phyloP scores from a whole-genome alignment of 2,113 vertebrate genomes.

The Vulpes ferrilata region DNA sequence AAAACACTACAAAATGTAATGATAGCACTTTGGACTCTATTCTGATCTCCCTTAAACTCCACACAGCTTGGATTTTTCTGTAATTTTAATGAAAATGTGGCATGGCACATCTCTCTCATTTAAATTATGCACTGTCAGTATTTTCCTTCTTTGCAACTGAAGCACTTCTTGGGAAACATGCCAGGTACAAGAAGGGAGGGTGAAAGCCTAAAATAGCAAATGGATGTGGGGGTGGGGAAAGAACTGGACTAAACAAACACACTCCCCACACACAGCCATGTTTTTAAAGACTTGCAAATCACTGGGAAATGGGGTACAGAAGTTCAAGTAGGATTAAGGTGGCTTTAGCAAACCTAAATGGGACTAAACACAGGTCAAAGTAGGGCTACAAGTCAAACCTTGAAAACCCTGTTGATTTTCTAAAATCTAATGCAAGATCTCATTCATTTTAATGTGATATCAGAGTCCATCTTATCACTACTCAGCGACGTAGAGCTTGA shows the following conservation, averaged over 20 bases:
- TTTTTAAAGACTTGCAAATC: slow-evolving; percentile 58
- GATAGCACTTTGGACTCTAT: slow-evolving; percentile 84
- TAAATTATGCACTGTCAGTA: slow-evolving; percentile 82
- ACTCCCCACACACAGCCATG: background rate
- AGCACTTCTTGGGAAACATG: slow-evolving; percentile 81
- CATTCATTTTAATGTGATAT: slow-evolving; percentile 36
- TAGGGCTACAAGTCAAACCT: background rate
- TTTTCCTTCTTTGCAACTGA: slow-evolving; percentile 82
- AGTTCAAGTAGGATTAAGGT: slow-evolving; percentile 69
- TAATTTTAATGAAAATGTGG: slow-evolving; percentile 82
- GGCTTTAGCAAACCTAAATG: slow-evolving; percentile 45
- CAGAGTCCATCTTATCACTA: background rate
- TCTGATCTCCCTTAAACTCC: slow-evolving; percentile 81
- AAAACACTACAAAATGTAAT: slow-evolving; percentile 81
- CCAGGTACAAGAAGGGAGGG: slow-evolving; percentile 73
- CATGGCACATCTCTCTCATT: slow-evolving; percentile 79
- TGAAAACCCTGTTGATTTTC: background rate
- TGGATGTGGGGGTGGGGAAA: background rate
- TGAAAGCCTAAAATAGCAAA: slow-evolving; percentile 65
- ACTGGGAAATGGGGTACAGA: slow-evolving; percentile 59
- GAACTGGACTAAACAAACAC: slow-evolving; percentile 69
- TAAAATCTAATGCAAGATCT: slow-evolving; percentile 39
- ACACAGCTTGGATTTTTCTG: slow-evolving; percentile 81
- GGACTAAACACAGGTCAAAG: slow-evolving; percentile 35
- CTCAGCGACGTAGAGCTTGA: background rate